Base-by-base conservation (phyloP, 2,113 vertebrate species). In the Antechinus stuartii region DNA sequence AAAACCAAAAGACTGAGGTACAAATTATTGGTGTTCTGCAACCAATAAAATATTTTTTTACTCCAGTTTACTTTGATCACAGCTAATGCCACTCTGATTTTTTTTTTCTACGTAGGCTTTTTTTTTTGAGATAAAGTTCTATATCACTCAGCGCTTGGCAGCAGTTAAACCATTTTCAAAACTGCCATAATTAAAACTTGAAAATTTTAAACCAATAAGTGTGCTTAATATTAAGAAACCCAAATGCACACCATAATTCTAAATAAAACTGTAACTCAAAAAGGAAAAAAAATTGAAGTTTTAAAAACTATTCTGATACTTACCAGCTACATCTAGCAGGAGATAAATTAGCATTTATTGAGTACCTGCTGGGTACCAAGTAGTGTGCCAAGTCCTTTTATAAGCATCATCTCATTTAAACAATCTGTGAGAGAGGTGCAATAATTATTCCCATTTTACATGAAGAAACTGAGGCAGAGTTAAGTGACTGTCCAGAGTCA, bases 91-190 rank as follows among this genome's bases (percentile, higher is more conserved):
- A 98, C 24, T 54, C 89, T 94, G 61, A 90, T 96, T 94, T 3
- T 91, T 90, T n/a, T 8, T 96, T 96, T 95, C 98, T 96, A 97
- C 98, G 98, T 97, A 97, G 96, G 95, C 94, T 96, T 5, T 96
- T 97, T 91, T 96, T 94, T 96, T 94, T 96, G 93, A 98, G 97
- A 97, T 95, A 98, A 98, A 98, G 93, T 84, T 91, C 90, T 95
- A 68, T 93, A 68, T 97, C 96, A 97, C 57, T 94, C 76, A 98
- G 94, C 89, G 93, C 92, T 92, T 97, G 96, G 97, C 97, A 98
- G 94, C 27, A 97, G 95, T 76, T 97, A 98, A 98, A 94, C 97
- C 94, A 97, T 91, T 94, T 94, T 95, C 95, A 96, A 94, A 97
- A 97, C 92, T 89, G 92, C 2, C 90, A 96, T 95, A 92, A 94